Evolutionary conservation across 2,888 invertebrate species (phyloP), one percentile per base, ranked within the genome.

Genomic region (Megaustenia siamemsis): DNA sequence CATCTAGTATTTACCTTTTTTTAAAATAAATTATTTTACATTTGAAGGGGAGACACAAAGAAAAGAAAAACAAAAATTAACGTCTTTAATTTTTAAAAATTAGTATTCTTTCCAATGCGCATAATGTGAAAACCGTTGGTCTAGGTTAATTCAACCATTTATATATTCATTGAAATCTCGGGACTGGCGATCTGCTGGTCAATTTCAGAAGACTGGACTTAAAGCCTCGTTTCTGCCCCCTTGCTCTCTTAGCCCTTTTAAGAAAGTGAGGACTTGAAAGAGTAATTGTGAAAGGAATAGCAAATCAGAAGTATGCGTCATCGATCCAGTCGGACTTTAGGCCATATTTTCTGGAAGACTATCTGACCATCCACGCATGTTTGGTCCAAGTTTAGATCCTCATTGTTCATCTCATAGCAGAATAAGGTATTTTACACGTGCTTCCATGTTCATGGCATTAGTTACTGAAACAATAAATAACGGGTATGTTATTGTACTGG

Each of bases 91-190:
- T n/a, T n/a, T n/a, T n/a, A n/a, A n/a, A n/a, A n/a, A n/a, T n/a
- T n/a, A n/a, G n/a, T n/a, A n/a, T n/a, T n/a, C n/a, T n/a, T n/a
- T n/a, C n/a, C n/a, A n/a, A n/a, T n/a, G n/a, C 28, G 28, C 32
- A n/a, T 28, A 66, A 28, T n/a, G 66, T 45, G 73, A 73, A 45
- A 28, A 49, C 28, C 40, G 28, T 49, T 28, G 78, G 45, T 28
- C 63, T n/a, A 78, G 24, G 43, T 66, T 78, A 78, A 78, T 78
- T 78, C 40, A 28, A 40, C 63, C 78, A 78, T 78, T 78, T 78
- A 78, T 53, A 63, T 66, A 78, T 78, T 78, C 78, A 78, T 78
- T 63, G 78, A 63, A 63, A 63, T 66, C 63, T 78, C 28, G 2
- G 28, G 10, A 12, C 40, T 38, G 66, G 40, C 66, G 35, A 76